Base-by-base conservation (phyloP, 23 tunicate species). In the Aplidium turbinatum region DNA sequence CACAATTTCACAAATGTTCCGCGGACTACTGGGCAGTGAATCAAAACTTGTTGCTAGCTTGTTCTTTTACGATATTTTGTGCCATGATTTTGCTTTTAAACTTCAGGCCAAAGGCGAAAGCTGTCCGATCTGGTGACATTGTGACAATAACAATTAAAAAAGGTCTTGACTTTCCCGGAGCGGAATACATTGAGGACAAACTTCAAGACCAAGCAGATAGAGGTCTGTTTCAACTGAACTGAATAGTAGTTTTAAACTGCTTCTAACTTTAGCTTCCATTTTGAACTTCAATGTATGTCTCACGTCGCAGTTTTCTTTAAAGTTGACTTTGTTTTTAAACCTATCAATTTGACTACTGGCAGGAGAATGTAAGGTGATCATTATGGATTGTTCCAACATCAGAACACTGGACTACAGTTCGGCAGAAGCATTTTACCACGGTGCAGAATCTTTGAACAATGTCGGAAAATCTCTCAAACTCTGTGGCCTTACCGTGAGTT, bases 121-220 rank as follows among this genome's bases (percentile, higher is more conserved):
- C 63, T 27, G 53, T 31, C 6, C 58, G 33, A 9, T 58, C 61
- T 0, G 78, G 79, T 23, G 42, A 57, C 33, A 38, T 78, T 3
- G 46, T 63, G 18, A 45, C 47, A 3, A 60, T 82, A 16, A 35
- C 16, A 26, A 63, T 85, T 4, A 71, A 72, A 13, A 73, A 63
- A 35, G 92, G 92, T 18, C 73, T 85, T 5, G 92, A 85, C 55
- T 85, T 78, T 36, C 92, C 92, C 7, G 92, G 83, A 4, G 83
- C 92, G 1, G 92, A 85, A 55, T 78, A 78, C 51, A 55, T 85
- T 4, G 92, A 85, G 36, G 82, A 85, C n/a, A 70, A 53, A 34
- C 65, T 85, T 23, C 73, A 57, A 38, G 54, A 63, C 0, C 75
- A 85, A 36, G 73, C 83, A 9, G 84, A 78, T 13, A 52, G 72